A percentile compares a stretch with the other conserved stretches of the same genome.
phyloP scores from a whole-genome alignment of 2,797 vertebrate species.

The Salmo trutta region DNA sequence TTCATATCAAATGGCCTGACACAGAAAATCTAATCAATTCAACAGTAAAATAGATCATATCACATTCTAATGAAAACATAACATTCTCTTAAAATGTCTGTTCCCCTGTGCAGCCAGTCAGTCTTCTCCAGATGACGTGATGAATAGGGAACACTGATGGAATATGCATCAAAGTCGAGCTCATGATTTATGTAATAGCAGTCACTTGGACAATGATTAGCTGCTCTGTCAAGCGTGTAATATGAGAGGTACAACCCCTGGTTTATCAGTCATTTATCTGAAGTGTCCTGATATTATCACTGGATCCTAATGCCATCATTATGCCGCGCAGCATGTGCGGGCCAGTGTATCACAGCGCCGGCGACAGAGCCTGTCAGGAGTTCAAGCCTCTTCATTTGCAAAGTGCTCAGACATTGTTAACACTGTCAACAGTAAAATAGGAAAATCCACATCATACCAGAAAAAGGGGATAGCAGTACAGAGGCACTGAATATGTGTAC shows the following conservation, averaged over 20 bases:
- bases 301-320: conserved; percentile 90
- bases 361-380: conserved; percentile 87
- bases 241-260: conserved; percentile 88
- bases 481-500: conserved; percentile 48
- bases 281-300: conserved; percentile 92
- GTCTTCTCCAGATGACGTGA: conserved; percentile 77
- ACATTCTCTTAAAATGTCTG: conserved; percentile 80
- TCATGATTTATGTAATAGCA: conserved; percentile 94
- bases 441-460: conserved; percentile 67
- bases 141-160: conserved; percentile 82
- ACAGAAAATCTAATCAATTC: conserved; percentile 75
- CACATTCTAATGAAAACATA: conserved; percentile 83
- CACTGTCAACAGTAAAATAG: conserved; percentile 84
- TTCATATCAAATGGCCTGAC: conserved; percentile 75
- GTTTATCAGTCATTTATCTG: conserved; percentile 96
- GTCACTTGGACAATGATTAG: conserved; percentile 93
- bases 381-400: conserved; percentile 90
- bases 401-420: conserved; percentile 86
- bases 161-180: conserved; percentile 86
- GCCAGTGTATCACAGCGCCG: conserved; percentile 77
- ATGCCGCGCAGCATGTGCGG: conserved; percentile 84
- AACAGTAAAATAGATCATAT: conserved; percentile 79
- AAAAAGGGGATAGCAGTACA: conserved; percentile 41
- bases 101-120: conserved; percentile 77
- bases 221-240: conserved; percentile 91